phyloP scores from a whole-genome alignment of 2,797 vertebrate species.

The Takifugu ocellatus region DNA sequence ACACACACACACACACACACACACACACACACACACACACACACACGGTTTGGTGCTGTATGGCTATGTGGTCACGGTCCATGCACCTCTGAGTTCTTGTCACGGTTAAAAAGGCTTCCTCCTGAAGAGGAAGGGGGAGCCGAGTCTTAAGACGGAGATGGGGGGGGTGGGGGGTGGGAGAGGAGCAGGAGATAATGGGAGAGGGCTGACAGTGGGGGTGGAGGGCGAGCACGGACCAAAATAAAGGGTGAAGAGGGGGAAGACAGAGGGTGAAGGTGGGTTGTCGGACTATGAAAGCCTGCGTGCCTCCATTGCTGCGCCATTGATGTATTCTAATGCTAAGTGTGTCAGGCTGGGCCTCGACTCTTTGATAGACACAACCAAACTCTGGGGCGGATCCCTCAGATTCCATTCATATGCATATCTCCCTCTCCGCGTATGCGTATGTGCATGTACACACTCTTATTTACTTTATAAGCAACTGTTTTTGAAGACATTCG shows the following conservation, averaged over 20 bases:
- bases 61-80: conserved; percentile 63
- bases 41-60: conserved; percentile 46
- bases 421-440: conserved; percentile 44
- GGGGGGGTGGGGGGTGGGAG: conserved; percentile 22
- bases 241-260: conserved; percentile 54
- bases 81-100: conserved; percentile 63
- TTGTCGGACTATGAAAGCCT: conserved; percentile 63
- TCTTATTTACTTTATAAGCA: conserved; percentile 45
- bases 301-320: conserved; percentile 55
- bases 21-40: conserved; percentile 27
- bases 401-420: conserved; percentile 67
- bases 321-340: conserved; percentile 77
- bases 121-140: conserved; percentile 32
- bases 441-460: conserved; percentile 28
- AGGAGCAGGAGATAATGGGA: conserved; percentile 61
- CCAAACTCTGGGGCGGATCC: conserved; percentile 56
- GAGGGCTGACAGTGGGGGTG: conserved; percentile 52
- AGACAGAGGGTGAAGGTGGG: conserved; percentile 66
- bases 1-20: conserved; percentile 22
- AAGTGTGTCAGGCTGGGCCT: conserved; percentile 67
- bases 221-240: conserved; percentile 50
- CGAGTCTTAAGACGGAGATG: conserved; percentile 53
- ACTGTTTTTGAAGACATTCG: conserved; percentile 53
- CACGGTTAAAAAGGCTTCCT: conserved; percentile 69
- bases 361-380: conserved; percentile 64